Evolutionary conservation across 2,113 vertebrate genomes (phyloP).

Genomic region (Ophiodon elongatus): DNA sequence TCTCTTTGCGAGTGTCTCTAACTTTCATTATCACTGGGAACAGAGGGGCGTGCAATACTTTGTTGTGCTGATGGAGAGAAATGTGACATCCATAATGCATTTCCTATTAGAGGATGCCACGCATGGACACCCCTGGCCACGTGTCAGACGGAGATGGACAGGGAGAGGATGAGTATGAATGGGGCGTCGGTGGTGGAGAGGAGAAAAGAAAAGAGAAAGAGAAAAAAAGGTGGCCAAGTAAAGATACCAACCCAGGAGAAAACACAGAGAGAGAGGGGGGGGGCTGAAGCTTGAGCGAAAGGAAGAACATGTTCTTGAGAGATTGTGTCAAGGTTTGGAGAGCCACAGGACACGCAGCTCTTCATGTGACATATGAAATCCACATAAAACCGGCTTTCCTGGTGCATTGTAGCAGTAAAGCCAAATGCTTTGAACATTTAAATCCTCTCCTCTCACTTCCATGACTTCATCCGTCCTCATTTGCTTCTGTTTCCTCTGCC

Average conservation of each 20-base stretch:
- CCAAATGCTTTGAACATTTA: slow-evolving; percentile 75
- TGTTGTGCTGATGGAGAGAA: slow-evolving; percentile 81
- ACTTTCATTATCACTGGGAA: slow-evolving; percentile 78
- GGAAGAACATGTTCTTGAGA: slow-evolving; percentile 15
- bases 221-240: slow-evolving; percentile 33
- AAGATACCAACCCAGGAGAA: slow-evolving; percentile 30
- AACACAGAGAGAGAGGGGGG: not conserved
- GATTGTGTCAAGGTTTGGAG: slow-evolving; percentile 51
- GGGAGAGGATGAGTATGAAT: slow-evolving; percentile 75
- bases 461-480: slow-evolving; percentile 66
- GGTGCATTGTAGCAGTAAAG: slow-evolving; percentile 62
- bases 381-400: slow-evolving; percentile 62
- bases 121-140: slow-evolving; percentile 77
- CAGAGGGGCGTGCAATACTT: slow-evolving; percentile 72
- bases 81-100: slow-evolving; percentile 85
- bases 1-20: slow-evolving; percentile 63
- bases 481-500: slow-evolving; percentile 57
- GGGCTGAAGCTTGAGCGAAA: slow-evolving; percentile 29
- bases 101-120: slow-evolving; percentile 77
- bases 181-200: slow-evolving; percentile 34
- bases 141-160: slow-evolving; percentile 77
- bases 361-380: slow-evolving; percentile 66
- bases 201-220: not conserved
- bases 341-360: slow-evolving; percentile 34
- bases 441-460: slow-evolving; percentile 68